Conservation (phyloP, 1,140 invertebrate genomes). For the Acyrthosiphon pisum region DNA sequence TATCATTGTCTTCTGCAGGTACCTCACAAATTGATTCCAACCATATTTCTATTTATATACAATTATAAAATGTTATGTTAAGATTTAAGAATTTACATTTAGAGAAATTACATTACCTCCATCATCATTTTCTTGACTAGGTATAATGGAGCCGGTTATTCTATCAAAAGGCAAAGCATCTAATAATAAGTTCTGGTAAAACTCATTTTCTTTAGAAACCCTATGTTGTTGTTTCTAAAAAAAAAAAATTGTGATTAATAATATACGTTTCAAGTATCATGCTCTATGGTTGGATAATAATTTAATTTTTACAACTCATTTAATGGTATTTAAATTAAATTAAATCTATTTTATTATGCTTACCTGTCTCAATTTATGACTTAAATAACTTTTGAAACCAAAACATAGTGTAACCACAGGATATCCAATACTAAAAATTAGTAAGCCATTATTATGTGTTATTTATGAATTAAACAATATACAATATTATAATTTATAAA, state of each 20-base stretch:
- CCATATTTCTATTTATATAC: constrained; percentile 32
- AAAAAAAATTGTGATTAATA: background rate
- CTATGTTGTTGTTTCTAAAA: constrained; percentile 87
- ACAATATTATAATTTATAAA: background rate
- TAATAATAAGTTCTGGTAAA: constrained; percentile 90
- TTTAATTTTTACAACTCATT: background rate
- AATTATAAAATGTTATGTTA: background rate
- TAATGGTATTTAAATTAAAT: background rate
- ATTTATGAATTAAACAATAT: background rate
- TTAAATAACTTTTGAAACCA: constrained; percentile 94
- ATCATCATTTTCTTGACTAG: constrained; percentile 68
- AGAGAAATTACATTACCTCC: constrained; percentile 62
- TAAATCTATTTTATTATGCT: constrained; percentile 59
- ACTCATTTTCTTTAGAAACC: constrained; percentile 94
- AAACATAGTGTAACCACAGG: constrained; percentile 96
- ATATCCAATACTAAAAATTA: constrained; percentile 86
- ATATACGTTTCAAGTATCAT: background rate
- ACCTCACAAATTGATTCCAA: constrained; percentile 52
- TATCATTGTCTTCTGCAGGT: constrained; percentile 35
- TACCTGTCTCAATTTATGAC: constrained; percentile 85
- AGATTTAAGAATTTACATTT: background rate
- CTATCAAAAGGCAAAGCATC: constrained; percentile 85
- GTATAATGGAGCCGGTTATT: constrained; percentile 65
- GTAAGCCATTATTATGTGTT: constrained; percentile 62
- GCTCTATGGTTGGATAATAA: background rate